Conservation (phyloP, 2,888 invertebrate genomes). For the Apamea crenata region DNA sequence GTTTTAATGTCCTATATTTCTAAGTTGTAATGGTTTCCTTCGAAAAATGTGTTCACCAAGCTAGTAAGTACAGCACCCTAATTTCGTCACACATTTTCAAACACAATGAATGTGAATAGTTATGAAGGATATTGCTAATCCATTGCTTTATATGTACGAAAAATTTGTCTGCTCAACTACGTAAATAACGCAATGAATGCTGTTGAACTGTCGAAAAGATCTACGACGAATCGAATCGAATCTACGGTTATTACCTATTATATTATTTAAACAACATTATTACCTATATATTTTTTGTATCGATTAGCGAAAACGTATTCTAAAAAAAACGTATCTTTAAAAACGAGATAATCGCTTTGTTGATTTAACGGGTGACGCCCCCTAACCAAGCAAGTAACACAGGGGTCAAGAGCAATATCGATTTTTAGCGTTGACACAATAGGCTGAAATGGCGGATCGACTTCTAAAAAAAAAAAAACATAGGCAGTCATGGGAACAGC, state of each 20-base stretch:
- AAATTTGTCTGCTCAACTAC: too few species aligned
- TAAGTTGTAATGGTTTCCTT: background rate
- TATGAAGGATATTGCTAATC: too few species aligned
- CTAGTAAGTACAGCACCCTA: too few species aligned
- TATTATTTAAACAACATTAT: background rate
- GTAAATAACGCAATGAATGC: too few species aligned
- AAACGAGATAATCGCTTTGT: background rate
- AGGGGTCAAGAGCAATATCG: constrained; percentile 4
- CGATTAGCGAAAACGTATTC: background rate
- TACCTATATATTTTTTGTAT: background rate
- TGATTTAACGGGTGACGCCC: background rate
- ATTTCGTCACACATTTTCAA: too few species aligned
- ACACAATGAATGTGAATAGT: too few species aligned
- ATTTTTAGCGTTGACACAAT: background rate
- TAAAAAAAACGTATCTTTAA: accelerated
- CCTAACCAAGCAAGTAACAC: background rate
- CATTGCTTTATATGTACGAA: too few species aligned
- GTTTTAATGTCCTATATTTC: background rate
- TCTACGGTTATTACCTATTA: too few species aligned
- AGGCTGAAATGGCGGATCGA: background rate
- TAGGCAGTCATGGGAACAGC: background rate
- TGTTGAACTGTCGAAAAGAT: too few species aligned
- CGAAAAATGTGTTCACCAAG: background rate
- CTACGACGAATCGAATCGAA: too few species aligned
- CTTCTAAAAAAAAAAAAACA: background rate